Percentiles rank a stretch among this genome's conserved stretches.
These are phyloP conservation scores for Tenrec ecaudatus DNA, from an alignment of 2,113 vertebrate species.

Conservation along the genomic window DNA sequence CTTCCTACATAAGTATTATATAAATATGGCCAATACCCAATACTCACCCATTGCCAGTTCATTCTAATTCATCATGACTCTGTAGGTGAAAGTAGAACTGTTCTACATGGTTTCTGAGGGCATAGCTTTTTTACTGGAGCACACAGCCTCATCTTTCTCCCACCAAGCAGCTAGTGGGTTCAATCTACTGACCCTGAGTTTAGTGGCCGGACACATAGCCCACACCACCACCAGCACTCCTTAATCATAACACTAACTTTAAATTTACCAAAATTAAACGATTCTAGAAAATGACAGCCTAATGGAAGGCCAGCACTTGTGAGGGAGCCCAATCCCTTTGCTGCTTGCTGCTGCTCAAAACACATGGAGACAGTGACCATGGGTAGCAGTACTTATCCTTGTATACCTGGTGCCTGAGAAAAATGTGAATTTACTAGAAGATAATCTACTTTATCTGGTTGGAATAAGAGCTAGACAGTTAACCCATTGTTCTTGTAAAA, in stretches of 20 bases:
- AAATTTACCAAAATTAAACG: neutral
- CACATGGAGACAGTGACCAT: neutral
- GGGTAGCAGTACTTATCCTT: no score
- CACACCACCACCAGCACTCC: no score
- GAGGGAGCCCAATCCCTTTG: rapidly evolving
- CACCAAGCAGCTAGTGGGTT: no score
- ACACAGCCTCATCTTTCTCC: no score
- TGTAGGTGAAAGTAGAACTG: no score
- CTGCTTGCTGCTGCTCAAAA: neutral
- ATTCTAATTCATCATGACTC: no score
- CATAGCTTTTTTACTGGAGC: no score
- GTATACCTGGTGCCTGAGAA: neutral
- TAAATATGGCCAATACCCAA: no score
- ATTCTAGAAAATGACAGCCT: neutral
- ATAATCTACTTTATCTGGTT: neutral
- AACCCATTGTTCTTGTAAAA: neutral
- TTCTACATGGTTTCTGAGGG: no score
- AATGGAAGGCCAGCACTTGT: neutral
- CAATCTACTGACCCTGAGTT: no score
- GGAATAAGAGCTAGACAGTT: neutral
- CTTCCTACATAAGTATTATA: neutral
- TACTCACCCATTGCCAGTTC: no score
- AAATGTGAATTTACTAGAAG: neutral
- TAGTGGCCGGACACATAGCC: neutral
- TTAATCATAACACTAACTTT: no score